These are phyloP conservation scores for Pristionchus exspectatus DNA, from an alignment of 2,888 invertebrate genomes.

Conservation along the genomic window DNA sequence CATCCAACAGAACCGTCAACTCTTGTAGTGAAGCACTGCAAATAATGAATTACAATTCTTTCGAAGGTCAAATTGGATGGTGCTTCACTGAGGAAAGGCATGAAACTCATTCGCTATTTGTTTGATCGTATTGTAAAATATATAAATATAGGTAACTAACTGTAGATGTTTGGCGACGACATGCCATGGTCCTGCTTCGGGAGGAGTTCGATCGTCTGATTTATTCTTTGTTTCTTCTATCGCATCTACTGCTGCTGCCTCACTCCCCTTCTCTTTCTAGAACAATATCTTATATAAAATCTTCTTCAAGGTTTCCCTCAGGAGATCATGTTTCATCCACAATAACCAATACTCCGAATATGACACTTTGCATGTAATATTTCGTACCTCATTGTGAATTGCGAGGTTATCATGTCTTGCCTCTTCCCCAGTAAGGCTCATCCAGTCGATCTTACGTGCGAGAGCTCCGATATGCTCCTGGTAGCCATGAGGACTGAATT, in stretches of 20 bases:
- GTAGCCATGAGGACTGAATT: conserved; percentile 71
- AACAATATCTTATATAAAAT: background rate
- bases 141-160: conserved; percentile 60
- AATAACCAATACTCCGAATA: too few relatives aligned
- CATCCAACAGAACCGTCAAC: conserved; percentile 74
- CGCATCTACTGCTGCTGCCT: background rate
- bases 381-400: conserved; percentile 52
- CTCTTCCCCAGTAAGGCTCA: conserved; percentile 64
- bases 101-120: too few relatives aligned
- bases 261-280: conserved; percentile 50
- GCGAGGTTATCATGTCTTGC: conserved; percentile 63
- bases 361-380: background rate
- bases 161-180: conserved; percentile 75
- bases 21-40: conserved; percentile 74
- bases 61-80: background rate
- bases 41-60: background rate
- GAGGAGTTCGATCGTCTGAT: conserved; percentile 63
- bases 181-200: conserved; percentile 78
- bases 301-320: too few relatives aligned
- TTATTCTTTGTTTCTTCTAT: conserved; percentile 31
- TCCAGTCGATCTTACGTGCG: conserved; percentile 73
- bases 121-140: too few relatives aligned
- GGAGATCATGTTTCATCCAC: too few relatives aligned
- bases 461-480: conserved; percentile 70
- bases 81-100: background rate